Evolutionary conservation across 2,888 invertebrate species (phyloP), one percentile per base, ranked within the genome.

Genomic region (Sepiola atlantica): DNA sequence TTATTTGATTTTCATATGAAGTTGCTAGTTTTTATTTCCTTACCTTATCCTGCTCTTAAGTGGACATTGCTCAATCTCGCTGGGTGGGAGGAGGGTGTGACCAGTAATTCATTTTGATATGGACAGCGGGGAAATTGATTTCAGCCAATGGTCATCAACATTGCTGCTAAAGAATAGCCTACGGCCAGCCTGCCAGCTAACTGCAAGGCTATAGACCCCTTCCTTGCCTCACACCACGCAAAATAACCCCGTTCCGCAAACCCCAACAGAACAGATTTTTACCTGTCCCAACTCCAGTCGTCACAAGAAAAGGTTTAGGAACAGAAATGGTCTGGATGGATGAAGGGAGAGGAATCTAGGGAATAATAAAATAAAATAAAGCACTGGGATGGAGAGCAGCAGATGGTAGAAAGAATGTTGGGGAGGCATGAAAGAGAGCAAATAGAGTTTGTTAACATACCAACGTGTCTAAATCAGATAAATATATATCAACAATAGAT

Each of bases 1-100:
- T 77, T 77, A 77, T 77, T 77, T 77, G 77, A 77, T 77, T 77
- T 77, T 77, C 77, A 77, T 77, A 77, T 77, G 77, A 77, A 77
- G 77, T 32, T n/a, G 77, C 77, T 77, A 77, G 77, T 77, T 77
- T 77, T 77, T 77, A 77, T 77, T 77, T 77, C 77, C 77, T 77
- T 77, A 77, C 77, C 32, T 32, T 77, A 77, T 77, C 77, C 77
- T n/a, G 77, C n/a, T 77, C 77, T 32, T 77, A 77, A 77, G 77
- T 77, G 77, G 77, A 77, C 77, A 77, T 77, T 77, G 77, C 77
- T 77, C 45, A 45, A 45, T 45, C 45, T n/a, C 16, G n/a, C 77
- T 77, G 77, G 77, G 77, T 77, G n/a, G 77, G 77, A 14, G 18
- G 77, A 77, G n/a, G 18, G 77, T 45, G 45, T 8, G 45, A 45